phyloP scores from a whole-genome alignment of 2,113 vertebrate genomes.

The Heterochromis multidens region DNA sequence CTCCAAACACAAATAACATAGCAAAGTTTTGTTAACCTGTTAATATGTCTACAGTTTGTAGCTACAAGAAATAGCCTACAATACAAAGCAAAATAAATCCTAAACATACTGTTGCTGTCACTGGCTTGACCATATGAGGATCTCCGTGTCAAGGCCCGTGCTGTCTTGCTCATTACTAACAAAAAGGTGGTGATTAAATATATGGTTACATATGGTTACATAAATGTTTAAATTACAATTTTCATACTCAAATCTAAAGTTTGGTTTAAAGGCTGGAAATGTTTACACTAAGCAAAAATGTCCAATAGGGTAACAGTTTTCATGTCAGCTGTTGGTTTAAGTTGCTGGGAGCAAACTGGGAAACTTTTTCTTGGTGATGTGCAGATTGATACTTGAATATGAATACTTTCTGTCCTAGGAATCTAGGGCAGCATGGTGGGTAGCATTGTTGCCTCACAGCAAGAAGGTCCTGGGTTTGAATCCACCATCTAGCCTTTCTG shows the following conservation, averaged over 20 bases:
- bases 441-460: not conserved
- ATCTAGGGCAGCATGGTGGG: too few species aligned
- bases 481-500: not conserved
- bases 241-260: not conserved
- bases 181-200: not conserved
- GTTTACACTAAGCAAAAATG: too few species aligned
- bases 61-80: not conserved
- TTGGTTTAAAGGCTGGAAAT: not conserved
- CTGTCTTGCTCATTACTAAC: not conserved
- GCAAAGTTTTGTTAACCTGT: not conserved
- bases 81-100: too few species aligned
- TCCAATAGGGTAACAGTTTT: too few species aligned
- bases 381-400: not conserved
- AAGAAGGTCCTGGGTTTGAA: not conserved
- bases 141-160: not conserved
- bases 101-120: not conserved
- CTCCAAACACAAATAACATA: not conserved
- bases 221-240: not conserved
- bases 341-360: too few species aligned
- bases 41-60: not conserved
- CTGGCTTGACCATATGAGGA: too few species aligned
- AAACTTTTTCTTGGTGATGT: too few species aligned
- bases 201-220: not conserved
- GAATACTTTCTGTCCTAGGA: too few species aligned
- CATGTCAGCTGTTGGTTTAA: too few species aligned